Conservation (phyloP, 1,140 invertebrate species). For the Cherax quadricarinatus region DNA sequence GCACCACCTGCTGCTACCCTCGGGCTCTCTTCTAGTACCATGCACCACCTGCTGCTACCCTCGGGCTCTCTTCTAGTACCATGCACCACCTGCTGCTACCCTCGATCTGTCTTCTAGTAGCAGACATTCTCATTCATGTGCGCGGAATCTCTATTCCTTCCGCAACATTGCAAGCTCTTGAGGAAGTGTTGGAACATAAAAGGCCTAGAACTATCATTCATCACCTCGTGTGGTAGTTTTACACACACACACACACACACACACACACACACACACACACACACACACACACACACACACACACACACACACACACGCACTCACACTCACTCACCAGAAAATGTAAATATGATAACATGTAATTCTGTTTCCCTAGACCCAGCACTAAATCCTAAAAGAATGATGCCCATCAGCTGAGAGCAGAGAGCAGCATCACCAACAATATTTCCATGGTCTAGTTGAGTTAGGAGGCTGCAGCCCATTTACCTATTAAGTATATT, state of each 20-base stretch:
- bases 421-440: not conserved
- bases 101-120: too few species aligned
- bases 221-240: not conserved
- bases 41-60: too few species aligned
- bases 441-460: not conserved
- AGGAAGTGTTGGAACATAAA: not conserved
- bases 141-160: not conserved
- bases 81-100: too few species aligned
- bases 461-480: not conserved
- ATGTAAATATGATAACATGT: not conserved
- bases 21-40: too few species aligned
- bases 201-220: not conserved
- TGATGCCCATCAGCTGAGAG: not conserved
- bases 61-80: too few species aligned
- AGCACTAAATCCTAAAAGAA: constrained; percentile 4
- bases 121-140: not conserved
- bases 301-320: not conserved
- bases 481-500: not conserved
- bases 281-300: not conserved
- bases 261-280: not conserved
- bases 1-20: too few species aligned
- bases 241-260: not conserved
- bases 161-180: not conserved
- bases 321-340: not conserved
- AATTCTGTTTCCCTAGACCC: not conserved